Conservation (phyloP, 2,113 vertebrate species). For the Corapipo altera region DNA sequence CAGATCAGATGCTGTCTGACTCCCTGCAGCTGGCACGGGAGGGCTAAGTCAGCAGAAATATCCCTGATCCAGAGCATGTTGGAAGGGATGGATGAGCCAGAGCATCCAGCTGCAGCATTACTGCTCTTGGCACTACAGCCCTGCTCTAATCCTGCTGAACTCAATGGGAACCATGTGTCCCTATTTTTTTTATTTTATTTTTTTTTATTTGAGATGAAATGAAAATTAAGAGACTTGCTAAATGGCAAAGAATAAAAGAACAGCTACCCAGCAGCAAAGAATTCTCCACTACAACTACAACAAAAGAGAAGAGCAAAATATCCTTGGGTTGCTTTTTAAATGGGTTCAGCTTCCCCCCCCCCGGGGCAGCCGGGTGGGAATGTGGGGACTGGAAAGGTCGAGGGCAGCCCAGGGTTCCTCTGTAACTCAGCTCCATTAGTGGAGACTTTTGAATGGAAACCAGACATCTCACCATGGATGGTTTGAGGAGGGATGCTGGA, state of each 20-base stretch:
- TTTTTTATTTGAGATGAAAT: neutral
- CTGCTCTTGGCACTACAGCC: neutral
- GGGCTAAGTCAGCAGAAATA: neutral
- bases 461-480: fast-evolving
- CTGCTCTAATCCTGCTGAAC: fast-evolving
- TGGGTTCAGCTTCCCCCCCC: neutral
- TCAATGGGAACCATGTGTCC: neutral
- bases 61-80: fast-evolving
- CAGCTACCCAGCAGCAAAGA: neutral
- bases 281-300: neutral
- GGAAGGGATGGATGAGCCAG: neutral
- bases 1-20: neutral
- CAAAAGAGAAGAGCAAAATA: neutral
- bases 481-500: neutral
- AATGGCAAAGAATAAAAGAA: neutral
- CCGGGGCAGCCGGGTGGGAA: neutral
- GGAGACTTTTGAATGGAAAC: neutral
- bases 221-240: neutral
- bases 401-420: neutral
- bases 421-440: neutral
- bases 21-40: neutral
- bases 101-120: neutral
- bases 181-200: fast-evolving
- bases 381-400: neutral
- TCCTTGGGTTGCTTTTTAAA: fast-evolving